Evolutionary conservation across 2,797 vertebrate species (phyloP).

Genomic region (Gallinago solitaria): DNA sequence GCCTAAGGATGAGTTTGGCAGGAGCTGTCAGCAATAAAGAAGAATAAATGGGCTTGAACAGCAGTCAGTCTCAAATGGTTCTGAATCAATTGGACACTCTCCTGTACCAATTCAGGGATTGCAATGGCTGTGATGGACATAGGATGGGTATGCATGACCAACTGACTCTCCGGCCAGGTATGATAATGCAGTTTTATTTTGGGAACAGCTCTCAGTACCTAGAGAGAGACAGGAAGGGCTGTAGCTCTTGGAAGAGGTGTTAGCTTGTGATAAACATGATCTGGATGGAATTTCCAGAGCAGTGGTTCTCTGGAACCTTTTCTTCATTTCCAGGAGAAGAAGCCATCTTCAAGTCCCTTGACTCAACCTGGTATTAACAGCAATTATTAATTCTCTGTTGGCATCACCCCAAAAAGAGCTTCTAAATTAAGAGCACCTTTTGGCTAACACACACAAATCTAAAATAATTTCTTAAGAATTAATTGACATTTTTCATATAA

Average conservation of each 20-base stretch:
- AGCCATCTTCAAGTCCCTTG: neutral
- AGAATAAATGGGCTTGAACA: neutral
- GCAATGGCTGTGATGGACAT: neutral
- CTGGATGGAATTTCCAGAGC: neutral
- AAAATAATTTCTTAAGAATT: neutral
- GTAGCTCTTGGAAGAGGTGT: neutral
- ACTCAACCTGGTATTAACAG: neutral
- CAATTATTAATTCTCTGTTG: neutral
- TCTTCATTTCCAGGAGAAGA: neutral
- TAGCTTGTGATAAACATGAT: neutral
- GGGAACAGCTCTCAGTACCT: neutral
- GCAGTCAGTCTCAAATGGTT: neutral
- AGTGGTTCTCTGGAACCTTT: neutral
- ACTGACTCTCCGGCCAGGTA: rapidly evolving
- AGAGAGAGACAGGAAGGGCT: neutral
- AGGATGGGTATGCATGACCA: neutral
- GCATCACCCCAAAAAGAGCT: neutral
- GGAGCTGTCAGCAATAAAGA: neutral
- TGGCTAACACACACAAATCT: neutral
- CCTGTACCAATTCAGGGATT: neutral
- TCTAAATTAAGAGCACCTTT: neutral
- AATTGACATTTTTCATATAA: neutral
- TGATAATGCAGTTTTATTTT: neutral
- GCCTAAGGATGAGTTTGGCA: neutral
- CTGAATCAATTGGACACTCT: neutral